Evolutionary conservation across 2,113 vertebrate genomes (phyloP).

Genomic region (Aplodontia rufa): DNA sequence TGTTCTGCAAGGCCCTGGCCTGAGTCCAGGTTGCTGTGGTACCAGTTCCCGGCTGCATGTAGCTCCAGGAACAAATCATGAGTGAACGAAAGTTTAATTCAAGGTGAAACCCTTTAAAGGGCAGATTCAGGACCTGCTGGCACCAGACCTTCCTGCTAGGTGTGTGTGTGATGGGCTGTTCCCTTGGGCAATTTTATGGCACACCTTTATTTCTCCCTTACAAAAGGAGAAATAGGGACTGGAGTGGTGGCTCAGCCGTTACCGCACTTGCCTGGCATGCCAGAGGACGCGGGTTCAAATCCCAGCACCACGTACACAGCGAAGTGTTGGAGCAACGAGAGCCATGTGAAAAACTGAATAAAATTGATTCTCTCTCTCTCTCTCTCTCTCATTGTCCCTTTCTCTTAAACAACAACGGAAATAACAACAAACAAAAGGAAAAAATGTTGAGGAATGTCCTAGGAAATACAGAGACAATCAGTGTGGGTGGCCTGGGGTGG

Average conservation of each 20-base stretch:
- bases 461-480: neutral
- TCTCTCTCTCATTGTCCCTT: too few species aligned
- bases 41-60: neutral
- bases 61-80: neutral
- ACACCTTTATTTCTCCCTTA: neutral
- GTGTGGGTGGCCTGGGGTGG: neutral
- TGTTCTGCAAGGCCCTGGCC: neutral
- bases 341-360: too few species aligned
- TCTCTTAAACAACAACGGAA: too few species aligned
- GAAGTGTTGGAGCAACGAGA: too few species aligned
- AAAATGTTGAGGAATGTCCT: neutral
- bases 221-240: neutral
- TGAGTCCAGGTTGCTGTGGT: neutral
- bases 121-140: neutral
- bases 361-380: too few species aligned
- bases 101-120: neutral
- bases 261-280: too few species aligned
- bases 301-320: too few species aligned
- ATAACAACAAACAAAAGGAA: too few species aligned
- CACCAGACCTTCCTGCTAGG: rapidly evolving
- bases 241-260: too few species aligned
- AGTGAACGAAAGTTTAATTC: neutral
- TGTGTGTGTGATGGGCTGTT: neutral
- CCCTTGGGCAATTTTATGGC: neutral
- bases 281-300: too few species aligned